Base-by-base conservation (phyloP, 2,888 invertebrate genomes). In the Achlya flavicornis region DNA sequence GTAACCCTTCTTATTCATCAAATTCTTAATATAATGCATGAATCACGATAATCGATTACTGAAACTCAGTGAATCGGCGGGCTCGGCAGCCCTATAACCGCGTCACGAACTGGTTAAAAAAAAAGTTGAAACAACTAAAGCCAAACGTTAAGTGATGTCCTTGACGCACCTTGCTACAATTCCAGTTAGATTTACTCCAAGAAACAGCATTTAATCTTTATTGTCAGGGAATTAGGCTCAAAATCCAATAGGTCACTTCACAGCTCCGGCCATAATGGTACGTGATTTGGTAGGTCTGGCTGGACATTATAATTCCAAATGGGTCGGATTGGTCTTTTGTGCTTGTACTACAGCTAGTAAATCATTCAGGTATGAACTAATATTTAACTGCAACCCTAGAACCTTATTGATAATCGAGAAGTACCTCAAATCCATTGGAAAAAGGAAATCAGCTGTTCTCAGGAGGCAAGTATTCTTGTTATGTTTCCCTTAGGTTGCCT, bases 151-250 rank as follows among this genome's bases (percentile, higher is more conserved):
- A 80, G 80, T 76, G 74, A 75, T 81, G 91, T 90, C 91, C 92
- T 91, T 92, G 92, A 86, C 87, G 88, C 87, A 85, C 86, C 88
- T 89, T 83, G 85, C 79, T 77, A 81, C 80, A 77, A 74, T 81
- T 86, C 84, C 84, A 85, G 81, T 86, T 83, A 82, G 77, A 78
- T 71, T 65, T 75, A 73, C 70, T 70, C 73, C 63, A 66, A 66
- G 33, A 6, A 11, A 61, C 32, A 57, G 53, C 64, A 73, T 70
- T 41, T 71, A 75, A 78, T 75, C 76, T 80, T 82, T 87, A 86
- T 77, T 66, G 14, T 65, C 26, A 70, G 64, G 64, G 60, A 38
- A 32, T 60, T 81, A 77, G 74, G 81, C 75, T 72, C 64, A 81
- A 72, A 82, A 78, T 83, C 58, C 71, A 67, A 63, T 70, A 66